A percentile compares a stretch with the other conserved stretches of the same genome.
Conservation (phyloP, 2,113 vertebrate genomes). For the Tricholaema leucomelas region DNA sequence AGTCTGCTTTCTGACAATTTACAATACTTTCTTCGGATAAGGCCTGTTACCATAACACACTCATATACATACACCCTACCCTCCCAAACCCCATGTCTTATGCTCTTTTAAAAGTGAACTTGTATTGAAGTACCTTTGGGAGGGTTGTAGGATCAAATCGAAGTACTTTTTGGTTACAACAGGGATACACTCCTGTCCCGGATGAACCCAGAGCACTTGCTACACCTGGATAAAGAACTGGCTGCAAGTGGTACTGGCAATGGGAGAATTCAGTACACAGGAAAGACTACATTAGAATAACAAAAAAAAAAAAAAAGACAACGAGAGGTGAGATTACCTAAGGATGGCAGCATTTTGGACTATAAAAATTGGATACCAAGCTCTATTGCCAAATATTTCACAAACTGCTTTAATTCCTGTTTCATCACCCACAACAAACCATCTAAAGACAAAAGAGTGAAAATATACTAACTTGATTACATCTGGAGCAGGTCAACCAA, state of each 20-base stretch:
- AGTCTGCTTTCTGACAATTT: not conserved
- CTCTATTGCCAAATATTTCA: not conserved
- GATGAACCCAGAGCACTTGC: constrained; percentile 76
- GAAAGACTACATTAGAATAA: constrained; percentile 79
- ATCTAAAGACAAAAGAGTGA: not conserved
- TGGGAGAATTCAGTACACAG: constrained; percentile 90
- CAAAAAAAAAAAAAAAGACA: constrained; percentile 20
- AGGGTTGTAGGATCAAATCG: constrained; percentile 92
- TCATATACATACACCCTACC: too few relatives aligned
- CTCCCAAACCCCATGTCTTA: fast-evolving
- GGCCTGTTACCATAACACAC: not conserved
- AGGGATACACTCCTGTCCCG: constrained; percentile 90
- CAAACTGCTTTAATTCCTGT: not conserved
- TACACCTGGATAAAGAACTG: constrained; percentile 83
- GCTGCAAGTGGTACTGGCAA: constrained; percentile 90
- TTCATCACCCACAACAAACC: not conserved
- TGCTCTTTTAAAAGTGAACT: not conserved
- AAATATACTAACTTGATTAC: constrained; percentile 79
- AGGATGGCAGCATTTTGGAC: not conserved
- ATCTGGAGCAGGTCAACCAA: constrained; percentile 88
- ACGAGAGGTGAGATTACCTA: not conserved
- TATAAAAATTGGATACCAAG: not conserved
- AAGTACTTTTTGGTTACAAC: constrained; percentile 93
- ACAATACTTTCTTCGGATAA: not conserved
- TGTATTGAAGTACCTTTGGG: constrained; percentile 80